These are phyloP conservation scores for Tetragnatha versicolor DNA, from an alignment of 1,140 invertebrate genomes.

Conservation along the genomic window DNA sequence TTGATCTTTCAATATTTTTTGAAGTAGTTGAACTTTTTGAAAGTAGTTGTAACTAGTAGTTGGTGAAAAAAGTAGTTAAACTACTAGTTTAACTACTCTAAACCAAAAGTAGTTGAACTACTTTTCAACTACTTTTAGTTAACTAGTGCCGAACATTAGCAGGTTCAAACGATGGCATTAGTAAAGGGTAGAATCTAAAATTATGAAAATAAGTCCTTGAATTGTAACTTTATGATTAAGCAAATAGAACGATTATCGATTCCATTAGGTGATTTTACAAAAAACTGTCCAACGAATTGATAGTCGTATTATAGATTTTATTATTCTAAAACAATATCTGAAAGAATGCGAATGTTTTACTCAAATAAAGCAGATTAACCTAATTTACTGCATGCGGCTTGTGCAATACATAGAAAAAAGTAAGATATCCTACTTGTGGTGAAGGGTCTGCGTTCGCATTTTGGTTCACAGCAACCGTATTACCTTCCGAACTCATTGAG, in stretches of 20 bases:
- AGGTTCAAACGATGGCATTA: too few relatives aligned
- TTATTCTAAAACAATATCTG: background rate
- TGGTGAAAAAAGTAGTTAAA: too few relatives aligned
- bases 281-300: background rate
- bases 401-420: background rate
- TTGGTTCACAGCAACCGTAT: slow-evolving; percentile 4
- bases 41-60: too few relatives aligned
- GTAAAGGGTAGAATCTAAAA: background rate
- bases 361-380: background rate
- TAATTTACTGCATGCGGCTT: slow-evolving; percentile 18
- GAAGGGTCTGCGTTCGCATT: background rate
- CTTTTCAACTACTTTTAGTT: too few relatives aligned
- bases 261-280: background rate
- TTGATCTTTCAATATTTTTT: too few relatives aligned
- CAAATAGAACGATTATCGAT: background rate
- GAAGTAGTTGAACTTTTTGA: too few relatives aligned
- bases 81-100: too few relatives aligned
- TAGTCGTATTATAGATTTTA: background rate
- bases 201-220: background rate
- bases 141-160: too few relatives aligned
- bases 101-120: too few relatives aligned
- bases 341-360: background rate
- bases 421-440: background rate
- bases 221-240: background rate
- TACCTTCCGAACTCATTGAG: slow-evolving; percentile 27